These are phyloP conservation scores for Pseudomyrmex sp. DNA, from an alignment of 1,140 invertebrate species.

Conservation along the genomic window DNA sequence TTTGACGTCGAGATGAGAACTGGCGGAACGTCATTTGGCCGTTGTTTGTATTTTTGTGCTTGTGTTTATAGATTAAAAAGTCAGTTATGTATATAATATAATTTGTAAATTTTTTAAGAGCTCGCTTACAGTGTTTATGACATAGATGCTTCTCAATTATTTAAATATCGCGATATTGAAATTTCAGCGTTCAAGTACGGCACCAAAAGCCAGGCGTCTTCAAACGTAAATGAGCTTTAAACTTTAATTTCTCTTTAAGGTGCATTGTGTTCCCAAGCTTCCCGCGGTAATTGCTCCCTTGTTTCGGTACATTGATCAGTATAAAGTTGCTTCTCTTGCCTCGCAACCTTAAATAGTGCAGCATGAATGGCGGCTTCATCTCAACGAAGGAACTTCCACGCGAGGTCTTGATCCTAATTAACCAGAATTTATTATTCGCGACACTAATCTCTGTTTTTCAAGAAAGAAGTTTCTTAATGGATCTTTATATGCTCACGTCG, in stretches of 20 bases:
- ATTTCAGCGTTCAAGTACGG: not conserved
- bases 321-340: slow-evolving; percentile 64
- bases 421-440: slow-evolving; percentile 71
- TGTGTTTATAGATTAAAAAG: too few relatives aligned
- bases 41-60: too few relatives aligned
- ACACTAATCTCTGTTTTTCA: slow-evolving; percentile 45
- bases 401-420: slow-evolving; percentile 69
- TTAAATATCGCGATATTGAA: too few relatives aligned
- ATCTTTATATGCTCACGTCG: slow-evolving; percentile 69
- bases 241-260: slow-evolving; percentile 40
- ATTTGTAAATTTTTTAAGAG: too few relatives aligned
- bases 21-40: too few relatives aligned
- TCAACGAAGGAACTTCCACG: slow-evolving; percentile 66
- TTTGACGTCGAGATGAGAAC: too few relatives aligned
- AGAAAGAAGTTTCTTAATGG: slow-evolving; percentile 63
- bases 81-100: too few relatives aligned
- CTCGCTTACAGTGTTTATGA: too few relatives aligned
- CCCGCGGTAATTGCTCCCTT: slow-evolving; percentile 36
- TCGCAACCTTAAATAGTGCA: slow-evolving; percentile 59
- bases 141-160: too few relatives aligned
- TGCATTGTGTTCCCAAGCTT: slow-evolving; percentile 41
- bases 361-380: slow-evolving; percentile 57
- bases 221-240: slow-evolving; percentile 19
- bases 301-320: slow-evolving; percentile 64
- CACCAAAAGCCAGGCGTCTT: not conserved